Conservation (phyloP, 2,113 vertebrate genomes). For the Acanthisitta chloris region DNA sequence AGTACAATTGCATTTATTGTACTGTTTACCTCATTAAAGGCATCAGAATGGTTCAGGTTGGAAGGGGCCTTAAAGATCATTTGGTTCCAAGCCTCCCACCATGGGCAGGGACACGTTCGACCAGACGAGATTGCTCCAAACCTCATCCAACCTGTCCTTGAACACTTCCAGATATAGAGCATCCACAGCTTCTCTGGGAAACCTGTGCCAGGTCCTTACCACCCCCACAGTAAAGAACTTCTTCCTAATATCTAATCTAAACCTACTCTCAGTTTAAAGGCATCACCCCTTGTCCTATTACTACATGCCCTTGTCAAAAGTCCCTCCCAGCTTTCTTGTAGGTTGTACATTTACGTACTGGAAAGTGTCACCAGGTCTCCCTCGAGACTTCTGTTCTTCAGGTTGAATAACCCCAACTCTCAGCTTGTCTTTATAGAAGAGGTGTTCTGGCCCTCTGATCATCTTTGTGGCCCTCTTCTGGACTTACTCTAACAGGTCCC, state of each 20-base stretch:
- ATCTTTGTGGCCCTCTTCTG: background rate
- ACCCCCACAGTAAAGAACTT: background rate
- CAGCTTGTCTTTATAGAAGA: background rate
- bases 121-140: background rate
- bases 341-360: background rate
- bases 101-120: background rate
- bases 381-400: background rate
- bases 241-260: background rate
- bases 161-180: background rate
- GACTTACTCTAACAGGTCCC: background rate
- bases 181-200: background rate
- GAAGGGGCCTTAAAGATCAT: background rate
- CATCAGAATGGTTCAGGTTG: background rate
- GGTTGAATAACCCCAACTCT: background rate
- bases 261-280: background rate
- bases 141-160: background rate
- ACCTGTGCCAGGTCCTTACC: background rate
- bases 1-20: background rate
- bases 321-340: background rate
- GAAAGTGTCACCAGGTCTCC: background rate
- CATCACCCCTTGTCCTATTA: background rate
- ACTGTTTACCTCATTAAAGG: background rate
- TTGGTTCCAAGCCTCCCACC: background rate
- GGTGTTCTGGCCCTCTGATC: background rate
- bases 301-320: background rate